Evolutionary conservation across 2,797 vertebrate species (phyloP).

Genomic region (Darevskia nairensis): DNA sequence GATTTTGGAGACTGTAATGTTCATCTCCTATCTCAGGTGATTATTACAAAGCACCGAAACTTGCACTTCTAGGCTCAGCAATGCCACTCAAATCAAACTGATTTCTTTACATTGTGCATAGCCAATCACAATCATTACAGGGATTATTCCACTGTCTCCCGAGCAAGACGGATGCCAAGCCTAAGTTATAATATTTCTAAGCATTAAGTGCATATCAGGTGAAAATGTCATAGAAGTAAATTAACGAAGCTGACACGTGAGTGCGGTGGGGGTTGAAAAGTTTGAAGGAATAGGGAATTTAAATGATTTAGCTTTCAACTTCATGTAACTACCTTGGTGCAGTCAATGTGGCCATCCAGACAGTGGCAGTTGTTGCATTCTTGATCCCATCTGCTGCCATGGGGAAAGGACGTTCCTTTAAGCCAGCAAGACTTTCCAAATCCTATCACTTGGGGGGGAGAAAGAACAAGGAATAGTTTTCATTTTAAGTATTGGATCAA

Average conservation of each 20-base stretch:
- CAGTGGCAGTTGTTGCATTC: slow-evolving; percentile 94
- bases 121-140: neutral
- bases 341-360: slow-evolving; percentile 84
- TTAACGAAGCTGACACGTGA: neutral
- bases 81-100: neutral
- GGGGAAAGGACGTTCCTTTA: slow-evolving; percentile 83
- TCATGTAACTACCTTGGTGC: slow-evolving; percentile 87
- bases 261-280: neutral
- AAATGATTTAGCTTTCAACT: neutral
- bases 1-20: neutral
- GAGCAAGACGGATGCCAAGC: too few relatives aligned
- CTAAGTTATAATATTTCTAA: neutral
- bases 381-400: slow-evolving; percentile 90
- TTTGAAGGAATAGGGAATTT: neutral
- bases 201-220: neutral
- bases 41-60: neutral
- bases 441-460: slow-evolving; percentile 79
- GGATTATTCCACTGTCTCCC: too few relatives aligned
- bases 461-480: neutral
- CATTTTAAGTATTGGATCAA: neutral
- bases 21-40: neutral
- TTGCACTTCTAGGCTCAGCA: neutral
- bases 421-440: slow-evolving; percentile 88
- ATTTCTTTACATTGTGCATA: too few relatives aligned
- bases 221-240: neutral